Conservation (phyloP, 1,140 invertebrate species). For the Leptinotarsa lineolata region DNA sequence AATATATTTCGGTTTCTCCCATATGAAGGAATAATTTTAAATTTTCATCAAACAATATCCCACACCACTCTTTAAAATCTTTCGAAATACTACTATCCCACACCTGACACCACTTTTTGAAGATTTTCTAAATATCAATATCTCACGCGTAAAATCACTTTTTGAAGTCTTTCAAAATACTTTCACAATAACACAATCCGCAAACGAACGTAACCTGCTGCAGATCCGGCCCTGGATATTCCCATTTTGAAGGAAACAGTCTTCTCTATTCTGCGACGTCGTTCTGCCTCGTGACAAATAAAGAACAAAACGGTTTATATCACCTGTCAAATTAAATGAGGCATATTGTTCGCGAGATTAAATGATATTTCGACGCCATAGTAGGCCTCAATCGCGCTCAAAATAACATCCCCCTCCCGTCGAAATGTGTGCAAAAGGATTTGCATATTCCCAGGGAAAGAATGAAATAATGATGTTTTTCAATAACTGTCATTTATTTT, state of each 20-base stretch:
- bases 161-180: too few relatives aligned
- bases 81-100: too few relatives aligned
- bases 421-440: background rate
- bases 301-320: conserved; percentile 25
- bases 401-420: background rate
- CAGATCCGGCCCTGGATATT: background rate
- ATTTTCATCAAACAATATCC: too few relatives aligned
- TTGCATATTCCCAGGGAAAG: background rate
- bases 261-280: conserved; percentile 1
- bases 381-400: background rate
- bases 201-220: too few relatives aligned
- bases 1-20: too few relatives aligned
- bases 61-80: too few relatives aligned
- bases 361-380: conserved; percentile 16
- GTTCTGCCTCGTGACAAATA: conserved; percentile 12
- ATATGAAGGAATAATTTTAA: too few relatives aligned
- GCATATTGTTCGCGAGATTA: conserved; percentile 21
- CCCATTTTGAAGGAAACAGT: background rate
- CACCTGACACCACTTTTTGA: too few relatives aligned
- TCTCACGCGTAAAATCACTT: too few relatives aligned
- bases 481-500: too few relatives aligned
- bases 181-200: too few relatives aligned
- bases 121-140: too few relatives aligned
- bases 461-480: background rate
- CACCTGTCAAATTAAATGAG: conserved; percentile 25